Percentiles rank a stretch among this genome's conserved stretches.
Evolutionary conservation across 1,140 invertebrate species (phyloP).

Genomic region (Mizuhopecten yessoensis): DNA sequence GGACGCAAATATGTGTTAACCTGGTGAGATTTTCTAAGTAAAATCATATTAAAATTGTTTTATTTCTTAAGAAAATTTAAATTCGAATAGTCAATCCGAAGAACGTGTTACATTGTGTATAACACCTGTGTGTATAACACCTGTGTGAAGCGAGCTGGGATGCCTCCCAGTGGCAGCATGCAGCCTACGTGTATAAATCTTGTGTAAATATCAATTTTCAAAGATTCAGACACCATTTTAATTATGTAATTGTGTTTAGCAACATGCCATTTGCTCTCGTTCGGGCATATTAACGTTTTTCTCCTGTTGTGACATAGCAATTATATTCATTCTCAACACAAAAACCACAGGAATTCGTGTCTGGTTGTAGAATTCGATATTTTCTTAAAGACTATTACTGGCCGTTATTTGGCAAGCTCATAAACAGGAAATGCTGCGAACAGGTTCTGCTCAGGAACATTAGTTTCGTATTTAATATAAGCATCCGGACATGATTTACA

Average conservation of each 20-base stretch:
- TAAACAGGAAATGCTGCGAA: neutral
- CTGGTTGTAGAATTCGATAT: neutral
- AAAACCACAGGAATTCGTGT: neutral
- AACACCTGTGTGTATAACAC: neutral
- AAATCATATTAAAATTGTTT: neutral
- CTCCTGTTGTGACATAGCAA: neutral
- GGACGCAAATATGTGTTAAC: neutral
- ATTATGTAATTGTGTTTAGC: neutral
- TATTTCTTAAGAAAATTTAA: neutral
- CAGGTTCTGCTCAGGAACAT: neutral
- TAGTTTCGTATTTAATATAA: neutral
- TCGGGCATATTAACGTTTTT: neutral
- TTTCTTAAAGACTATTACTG: neutral
- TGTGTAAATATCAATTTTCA: neutral
- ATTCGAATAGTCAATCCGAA: neutral
- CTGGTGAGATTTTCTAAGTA: neutral
- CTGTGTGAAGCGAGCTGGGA: neutral
- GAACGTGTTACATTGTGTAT: neutral
- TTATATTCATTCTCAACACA: neutral
- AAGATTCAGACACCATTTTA: neutral
- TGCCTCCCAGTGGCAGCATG: neutral
- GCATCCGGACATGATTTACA: neutral
- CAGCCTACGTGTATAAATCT: neutral
- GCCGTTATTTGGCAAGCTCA: neutral
- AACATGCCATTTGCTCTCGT: neutral